phyloP scores from a whole-genome alignment of 2,888 invertebrate species.

The Thyatira batis region DNA sequence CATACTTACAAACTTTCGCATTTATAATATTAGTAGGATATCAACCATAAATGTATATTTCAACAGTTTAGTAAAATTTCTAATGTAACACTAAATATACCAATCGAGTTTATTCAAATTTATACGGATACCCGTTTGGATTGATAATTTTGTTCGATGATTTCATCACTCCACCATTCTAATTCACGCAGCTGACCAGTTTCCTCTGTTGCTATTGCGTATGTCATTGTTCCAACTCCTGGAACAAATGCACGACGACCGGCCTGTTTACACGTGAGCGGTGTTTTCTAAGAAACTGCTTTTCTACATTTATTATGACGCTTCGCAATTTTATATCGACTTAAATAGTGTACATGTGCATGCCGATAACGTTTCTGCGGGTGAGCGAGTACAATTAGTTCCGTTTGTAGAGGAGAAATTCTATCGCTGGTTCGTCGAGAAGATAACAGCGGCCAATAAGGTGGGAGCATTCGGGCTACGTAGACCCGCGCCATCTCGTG shows the following conservation, averaged over 20 bases:
- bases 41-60: neutral
- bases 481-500: slow-evolving; percentile 65
- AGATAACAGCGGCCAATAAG: slow-evolving; percentile 76
- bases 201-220: slow-evolving; percentile 3
- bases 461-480: slow-evolving; percentile 60
- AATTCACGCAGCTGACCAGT: slow-evolving; percentile 1
- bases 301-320: neutral
- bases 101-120: slow-evolving; percentile 1
- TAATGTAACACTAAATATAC: neutral
- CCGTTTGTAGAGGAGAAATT: slow-evolving; percentile 76
- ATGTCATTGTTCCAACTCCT: slow-evolving; percentile 1
- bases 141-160: slow-evolving; percentile 4
- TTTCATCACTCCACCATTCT: slow-evolving; percentile 5
- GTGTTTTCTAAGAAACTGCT: neutral
- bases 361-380: slow-evolving; percentile 30
- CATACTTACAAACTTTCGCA: no score
- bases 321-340: neutral
- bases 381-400: slow-evolving; percentile 57
- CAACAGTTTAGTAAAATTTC: neutral
- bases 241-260: neutral
- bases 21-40: no score
- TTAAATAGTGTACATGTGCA: slow-evolving; percentile 9
- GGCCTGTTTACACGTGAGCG: neutral
- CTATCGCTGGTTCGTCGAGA: slow-evolving; percentile 61
- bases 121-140: neutral